A percentile compares a stretch with the other conserved stretches of the same genome.
These are phyloP conservation scores for Dasypogon diadema DNA, from an alignment of 2,888 invertebrate species.

Conservation along the genomic window DNA sequence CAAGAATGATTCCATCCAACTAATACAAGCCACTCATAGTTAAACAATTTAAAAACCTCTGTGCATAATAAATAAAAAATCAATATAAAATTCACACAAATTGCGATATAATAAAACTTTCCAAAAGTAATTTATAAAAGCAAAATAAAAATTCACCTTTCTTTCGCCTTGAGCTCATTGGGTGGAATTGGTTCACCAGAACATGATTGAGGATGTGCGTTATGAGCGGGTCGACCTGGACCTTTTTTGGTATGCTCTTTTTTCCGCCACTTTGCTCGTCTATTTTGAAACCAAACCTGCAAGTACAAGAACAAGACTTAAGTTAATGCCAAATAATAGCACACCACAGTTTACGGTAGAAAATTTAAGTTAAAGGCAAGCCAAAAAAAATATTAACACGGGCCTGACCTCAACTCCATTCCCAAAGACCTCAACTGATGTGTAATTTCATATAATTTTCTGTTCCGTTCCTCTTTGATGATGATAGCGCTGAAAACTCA, in stretches of 20 bases:
- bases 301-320: constrained; percentile 63
- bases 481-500: background rate
- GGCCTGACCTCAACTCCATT: background rate
- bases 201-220: constrained; percentile 97
- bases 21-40: too few species aligned
- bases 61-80: too few species aligned
- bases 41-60: too few species aligned
- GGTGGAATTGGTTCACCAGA: constrained; percentile 97
- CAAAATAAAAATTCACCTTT: constrained; percentile 71
- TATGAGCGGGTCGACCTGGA: constrained; percentile 97
- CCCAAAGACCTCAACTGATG: background rate
- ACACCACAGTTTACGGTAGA: background rate
- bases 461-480: background rate
- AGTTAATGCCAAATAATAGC: background rate
- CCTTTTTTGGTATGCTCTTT: constrained; percentile 99
- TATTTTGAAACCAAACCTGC: constrained; percentile 99
- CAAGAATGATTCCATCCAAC: too few species aligned
- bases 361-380: background rate
- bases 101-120: too few species aligned
- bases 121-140: constrained; percentile 27
- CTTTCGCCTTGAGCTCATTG: constrained; percentile 86
- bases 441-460: background rate
- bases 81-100: too few species aligned
- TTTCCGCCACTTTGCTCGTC: constrained; percentile 98
- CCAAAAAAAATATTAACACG: background rate